phyloP scores from a whole-genome alignment of 1,140 invertebrate genomes.

The Heliothis subflexa region DNA sequence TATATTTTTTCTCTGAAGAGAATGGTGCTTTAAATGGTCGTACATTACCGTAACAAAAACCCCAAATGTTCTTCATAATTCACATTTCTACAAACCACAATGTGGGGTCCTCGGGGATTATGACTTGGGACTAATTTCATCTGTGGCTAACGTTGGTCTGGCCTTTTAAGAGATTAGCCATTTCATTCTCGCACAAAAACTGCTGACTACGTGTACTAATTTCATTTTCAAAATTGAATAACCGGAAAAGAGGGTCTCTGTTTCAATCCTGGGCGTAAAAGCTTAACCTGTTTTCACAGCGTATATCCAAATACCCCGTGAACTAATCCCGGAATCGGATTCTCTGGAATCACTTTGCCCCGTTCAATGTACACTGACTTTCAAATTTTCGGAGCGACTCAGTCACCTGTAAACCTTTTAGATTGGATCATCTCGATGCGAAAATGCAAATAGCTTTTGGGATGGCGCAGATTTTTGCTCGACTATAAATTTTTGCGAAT shows the following conservation, averaged over 20 bases:
- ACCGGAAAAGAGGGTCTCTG: too few relatives aligned
- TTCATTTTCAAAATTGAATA: conserved; percentile 8
- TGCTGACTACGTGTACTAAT: neutral
- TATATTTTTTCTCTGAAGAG: neutral
- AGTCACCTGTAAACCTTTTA: conserved; percentile 41
- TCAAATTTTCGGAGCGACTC: conserved; percentile 23
- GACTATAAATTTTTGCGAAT: neutral
- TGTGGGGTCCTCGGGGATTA: neutral
- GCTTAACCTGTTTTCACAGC: conserved; percentile 2
- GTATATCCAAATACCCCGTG: neutral
- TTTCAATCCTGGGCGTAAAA: neutral
- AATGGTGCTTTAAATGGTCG: neutral
- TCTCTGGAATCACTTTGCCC: conserved; percentile 30
- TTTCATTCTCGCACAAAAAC: neutral
- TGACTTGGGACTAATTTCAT: conserved; percentile 3
- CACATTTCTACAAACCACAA: neutral
- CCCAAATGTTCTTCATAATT: neutral
- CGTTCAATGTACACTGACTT: conserved; percentile 28
- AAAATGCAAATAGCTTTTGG: conserved; percentile 36
- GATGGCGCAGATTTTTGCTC: neutral
- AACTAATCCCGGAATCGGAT: conserved; percentile 34
- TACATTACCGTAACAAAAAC: neutral
- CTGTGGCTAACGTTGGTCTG: neutral
- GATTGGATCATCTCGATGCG: conserved; percentile 30
- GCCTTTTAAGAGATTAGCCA: neutral